Conservation (phyloP, 2,797 vertebrate genomes). For the Myotis daubentonii region DNA sequence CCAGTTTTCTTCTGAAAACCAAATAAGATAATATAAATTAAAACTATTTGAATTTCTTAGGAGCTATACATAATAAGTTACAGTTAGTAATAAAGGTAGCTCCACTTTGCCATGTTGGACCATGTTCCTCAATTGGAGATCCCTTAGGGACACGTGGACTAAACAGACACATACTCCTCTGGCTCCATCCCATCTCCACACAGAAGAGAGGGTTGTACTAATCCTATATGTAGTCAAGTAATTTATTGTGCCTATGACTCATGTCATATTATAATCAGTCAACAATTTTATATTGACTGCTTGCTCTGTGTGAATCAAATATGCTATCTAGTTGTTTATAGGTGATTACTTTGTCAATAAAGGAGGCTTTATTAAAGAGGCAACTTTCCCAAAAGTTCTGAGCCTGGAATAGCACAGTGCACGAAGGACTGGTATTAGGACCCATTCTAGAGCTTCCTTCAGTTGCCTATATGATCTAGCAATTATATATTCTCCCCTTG, state of each 20-base stretch:
- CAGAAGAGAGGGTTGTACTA: background rate
- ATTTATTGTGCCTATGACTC: background rate
- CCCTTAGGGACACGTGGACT: background rate
- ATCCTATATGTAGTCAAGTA: background rate
- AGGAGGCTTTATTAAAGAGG: background rate
- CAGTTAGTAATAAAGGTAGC: background rate
- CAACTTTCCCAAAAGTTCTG: background rate
- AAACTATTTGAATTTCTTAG: slow-evolving; percentile 35
- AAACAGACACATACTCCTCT: background rate
- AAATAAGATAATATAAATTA: background rate
- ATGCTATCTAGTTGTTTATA: background rate
- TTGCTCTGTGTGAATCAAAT: background rate
- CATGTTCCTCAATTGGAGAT: background rate
- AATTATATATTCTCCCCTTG: background rate
- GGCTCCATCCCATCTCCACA: background rate
- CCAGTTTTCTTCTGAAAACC: background rate
- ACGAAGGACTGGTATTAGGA: background rate
- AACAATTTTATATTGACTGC: background rate
- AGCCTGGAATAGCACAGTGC: background rate
- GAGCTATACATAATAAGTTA: background rate
- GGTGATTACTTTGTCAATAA: background rate
- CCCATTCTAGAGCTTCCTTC: background rate
- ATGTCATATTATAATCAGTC: slow-evolving; percentile 13
- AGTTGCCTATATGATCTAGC: background rate
- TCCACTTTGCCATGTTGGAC: background rate